phyloP scores from a whole-genome alignment of 2,888 invertebrate genomes.

The Heteromyza rotundicornis region DNA sequence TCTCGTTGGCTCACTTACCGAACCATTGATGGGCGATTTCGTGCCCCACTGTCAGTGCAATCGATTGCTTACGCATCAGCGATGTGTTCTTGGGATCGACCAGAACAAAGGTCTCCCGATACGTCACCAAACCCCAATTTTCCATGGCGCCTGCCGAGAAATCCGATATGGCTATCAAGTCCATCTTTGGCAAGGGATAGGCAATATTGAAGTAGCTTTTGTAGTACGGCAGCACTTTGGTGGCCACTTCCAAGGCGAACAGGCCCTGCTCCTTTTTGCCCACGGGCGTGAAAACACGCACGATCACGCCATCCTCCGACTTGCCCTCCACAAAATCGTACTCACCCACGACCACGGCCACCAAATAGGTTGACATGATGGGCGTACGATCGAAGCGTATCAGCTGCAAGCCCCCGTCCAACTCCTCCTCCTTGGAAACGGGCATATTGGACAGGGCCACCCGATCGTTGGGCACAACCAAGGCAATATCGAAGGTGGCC shows the following conservation, averaged over 20 bases:
- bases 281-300: constrained; percentile 84
- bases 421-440: constrained; percentile 63
- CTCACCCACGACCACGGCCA: constrained; percentile 93
- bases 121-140: constrained; percentile 96
- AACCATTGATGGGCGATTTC: constrained; percentile 99
- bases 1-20: constrained; percentile 65
- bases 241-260: constrained; percentile 92
- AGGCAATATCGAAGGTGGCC: constrained; percentile 89
- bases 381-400: constrained; percentile 83
- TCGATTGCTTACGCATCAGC: constrained; percentile 80
- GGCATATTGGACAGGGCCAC: constrained; percentile 95
- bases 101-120: constrained; percentile 87
- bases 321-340: constrained; percentile 90
- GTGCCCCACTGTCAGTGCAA: constrained; percentile 88
- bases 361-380: constrained; percentile 93
- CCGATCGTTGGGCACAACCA: constrained; percentile 80
- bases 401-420: constrained; percentile 64
- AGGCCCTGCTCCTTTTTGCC: constrained; percentile 91
- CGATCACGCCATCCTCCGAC: constrained; percentile 81
- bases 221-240: constrained; percentile 90
- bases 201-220: constrained; percentile 94
- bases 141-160: constrained; percentile 97
- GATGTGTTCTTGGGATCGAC: constrained; percentile 92
- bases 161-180: constrained; percentile 94
- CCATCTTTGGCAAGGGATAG: constrained; percentile 95